Conservation (phyloP, 1,140 invertebrate genomes). For the Brachionus asplanchnoidis region DNA sequence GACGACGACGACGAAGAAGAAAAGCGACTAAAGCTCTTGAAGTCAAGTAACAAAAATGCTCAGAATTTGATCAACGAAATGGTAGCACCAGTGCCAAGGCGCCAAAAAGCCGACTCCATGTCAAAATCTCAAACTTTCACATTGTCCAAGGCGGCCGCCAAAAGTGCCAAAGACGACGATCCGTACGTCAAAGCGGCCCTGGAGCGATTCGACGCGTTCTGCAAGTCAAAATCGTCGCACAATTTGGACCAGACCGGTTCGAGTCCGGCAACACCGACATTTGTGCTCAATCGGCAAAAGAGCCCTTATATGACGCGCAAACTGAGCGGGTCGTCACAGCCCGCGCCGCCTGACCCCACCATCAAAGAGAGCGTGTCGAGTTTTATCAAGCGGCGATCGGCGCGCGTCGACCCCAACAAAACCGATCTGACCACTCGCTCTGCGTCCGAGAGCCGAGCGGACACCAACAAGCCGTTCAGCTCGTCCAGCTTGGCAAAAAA, state of each 20-base stretch:
- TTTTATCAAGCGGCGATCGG: constrained; percentile 18
- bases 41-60: neutral
- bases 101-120: neutral
- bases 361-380: constrained; percentile 5
- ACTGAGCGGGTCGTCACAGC: neutral
- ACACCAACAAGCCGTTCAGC: neutral
- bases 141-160: neutral
- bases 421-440: neutral
- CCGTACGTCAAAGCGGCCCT: constrained; percentile 25
- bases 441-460: neutral
- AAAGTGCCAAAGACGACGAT: neutral
- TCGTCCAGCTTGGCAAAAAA: constrained; percentile 35
- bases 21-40: neutral
- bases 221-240: constrained; percentile 39
- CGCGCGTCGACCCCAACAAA: constrained; percentile 7
- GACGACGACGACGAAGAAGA: constrained; percentile 19
- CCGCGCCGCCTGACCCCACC: neutral
- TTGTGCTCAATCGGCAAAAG: constrained; percentile 12
- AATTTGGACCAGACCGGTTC: neutral
- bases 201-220: constrained; percentile 38
- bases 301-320: constrained; percentile 26
- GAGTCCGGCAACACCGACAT: neutral
- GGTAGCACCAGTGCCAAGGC: neutral
- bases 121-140: constrained; percentile 18
- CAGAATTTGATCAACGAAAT: constrained; percentile 18